Conservation (phyloP, 2,797 vertebrate species). For the Pipistrellus nathusii region DNA sequence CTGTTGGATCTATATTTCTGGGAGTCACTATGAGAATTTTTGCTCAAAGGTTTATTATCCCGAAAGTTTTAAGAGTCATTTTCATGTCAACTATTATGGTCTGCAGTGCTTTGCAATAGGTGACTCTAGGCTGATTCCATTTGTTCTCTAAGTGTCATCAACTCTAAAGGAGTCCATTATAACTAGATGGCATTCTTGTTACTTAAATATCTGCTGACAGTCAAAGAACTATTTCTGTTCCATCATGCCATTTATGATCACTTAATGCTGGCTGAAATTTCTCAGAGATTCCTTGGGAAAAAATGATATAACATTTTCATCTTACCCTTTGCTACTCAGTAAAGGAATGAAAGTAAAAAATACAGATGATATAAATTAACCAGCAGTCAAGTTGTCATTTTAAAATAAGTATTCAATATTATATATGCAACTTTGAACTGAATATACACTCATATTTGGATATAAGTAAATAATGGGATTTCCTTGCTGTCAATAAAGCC, state of each 20-base stretch:
- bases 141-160: conserved; percentile 71
- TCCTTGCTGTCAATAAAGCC: background rate
- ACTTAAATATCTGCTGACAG: conserved; percentile 73
- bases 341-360: background rate
- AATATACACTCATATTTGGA: background rate
- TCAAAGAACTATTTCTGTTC: conserved; percentile 61
- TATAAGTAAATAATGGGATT: conserved; percentile 24
- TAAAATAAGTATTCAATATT: background rate
- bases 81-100: conserved; percentile 70
- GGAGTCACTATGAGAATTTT: conserved; percentile 60
- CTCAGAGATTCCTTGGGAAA: background rate
- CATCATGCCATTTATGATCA: conserved; percentile 55
- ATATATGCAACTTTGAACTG: background rate
- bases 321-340: background rate
- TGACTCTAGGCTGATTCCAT: conserved; percentile 62
- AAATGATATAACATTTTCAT: conserved; percentile 34
- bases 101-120: conserved; percentile 61
- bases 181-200: conserved; percentile 53
- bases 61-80: conserved; percentile 78
- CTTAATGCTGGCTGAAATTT: conserved; percentile 49
- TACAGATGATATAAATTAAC: conserved; percentile 56
- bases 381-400: background rate
- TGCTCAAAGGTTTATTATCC: conserved; percentile 60
- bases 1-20: conserved; percentile 54
- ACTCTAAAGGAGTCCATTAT: conserved; percentile 69